Evolutionary conservation across 2,888 invertebrate species (phyloP).

Genomic region (Pediacus dermestoides): DNA sequence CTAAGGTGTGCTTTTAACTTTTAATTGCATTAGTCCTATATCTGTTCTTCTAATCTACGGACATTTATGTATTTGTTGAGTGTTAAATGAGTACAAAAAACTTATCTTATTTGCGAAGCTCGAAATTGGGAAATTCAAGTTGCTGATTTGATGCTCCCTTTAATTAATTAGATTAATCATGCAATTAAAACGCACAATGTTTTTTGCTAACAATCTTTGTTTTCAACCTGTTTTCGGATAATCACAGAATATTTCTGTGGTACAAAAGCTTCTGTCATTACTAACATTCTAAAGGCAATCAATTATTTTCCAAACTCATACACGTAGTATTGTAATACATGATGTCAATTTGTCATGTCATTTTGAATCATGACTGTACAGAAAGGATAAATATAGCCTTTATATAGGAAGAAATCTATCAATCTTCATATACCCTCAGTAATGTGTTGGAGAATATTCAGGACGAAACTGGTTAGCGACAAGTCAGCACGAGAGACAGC

Average conservation of each 20-base stretch:
- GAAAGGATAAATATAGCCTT: slow-evolving; percentile 3
- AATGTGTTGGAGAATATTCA: slow-evolving; percentile 18
- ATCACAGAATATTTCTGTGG: too few relatives aligned
- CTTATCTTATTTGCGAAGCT: too few relatives aligned
- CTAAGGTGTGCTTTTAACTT: slow-evolving; percentile 6
- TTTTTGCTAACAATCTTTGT: too few relatives aligned
- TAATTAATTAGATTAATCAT: too few relatives aligned
- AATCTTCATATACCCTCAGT: slow-evolving; percentile 16
- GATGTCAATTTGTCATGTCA: slow-evolving; percentile 4
- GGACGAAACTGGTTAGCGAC: slow-evolving; percentile 16
- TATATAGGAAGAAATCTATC: slow-evolving; percentile 18
- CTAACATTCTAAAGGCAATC: slow-evolving; percentile 4
- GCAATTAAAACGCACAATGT: too few relatives aligned
- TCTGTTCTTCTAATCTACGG: not conserved
- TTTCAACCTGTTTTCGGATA: too few relatives aligned
- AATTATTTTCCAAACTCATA: slow-evolving; percentile 1
- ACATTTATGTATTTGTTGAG: slow-evolving; percentile 2
- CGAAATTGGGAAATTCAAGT: too few relatives aligned
- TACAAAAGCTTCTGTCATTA: too few relatives aligned
- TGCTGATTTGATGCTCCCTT: too few relatives aligned
- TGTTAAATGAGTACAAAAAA: not conserved
- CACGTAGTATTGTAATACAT: not conserved
- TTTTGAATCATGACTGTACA: not conserved
- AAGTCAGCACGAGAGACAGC: slow-evolving; percentile 23
- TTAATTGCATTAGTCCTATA: slow-evolving; percentile 6